Evolutionary conservation across 1,140 invertebrate genomes (phyloP).

Genomic region (Pentalonia nigronervosa): DNA sequence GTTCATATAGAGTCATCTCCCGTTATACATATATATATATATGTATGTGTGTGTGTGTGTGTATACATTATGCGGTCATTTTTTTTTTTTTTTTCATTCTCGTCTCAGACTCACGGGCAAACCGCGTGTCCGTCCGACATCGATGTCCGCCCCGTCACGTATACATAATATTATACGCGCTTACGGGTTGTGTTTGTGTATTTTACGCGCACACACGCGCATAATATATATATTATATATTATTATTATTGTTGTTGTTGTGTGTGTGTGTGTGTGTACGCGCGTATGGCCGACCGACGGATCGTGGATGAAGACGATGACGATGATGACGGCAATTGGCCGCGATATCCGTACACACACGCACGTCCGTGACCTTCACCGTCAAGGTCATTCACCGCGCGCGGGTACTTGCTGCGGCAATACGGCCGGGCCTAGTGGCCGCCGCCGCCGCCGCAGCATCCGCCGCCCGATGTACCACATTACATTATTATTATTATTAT

Average conservation of each 20-base stretch:
- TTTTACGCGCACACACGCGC: background rate
- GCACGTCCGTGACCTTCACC: conserved; percentile 45
- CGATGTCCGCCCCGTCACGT: conserved; percentile 47
- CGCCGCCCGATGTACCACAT: background rate
- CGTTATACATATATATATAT: conserved; percentile 11
- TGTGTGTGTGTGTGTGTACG: background rate
- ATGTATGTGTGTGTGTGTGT: too few relatives aligned
- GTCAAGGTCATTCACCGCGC: conserved; percentile 52
- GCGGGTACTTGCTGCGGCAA: background rate
- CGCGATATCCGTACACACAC: conserved; percentile 49
- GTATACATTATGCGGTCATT: background rate
- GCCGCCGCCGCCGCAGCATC: background rate
- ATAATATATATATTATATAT: background rate
- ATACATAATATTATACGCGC: background rate
- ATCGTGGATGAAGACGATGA: background rate
- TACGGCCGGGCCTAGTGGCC: background rate
- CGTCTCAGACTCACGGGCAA: background rate
- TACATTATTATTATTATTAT: background rate
- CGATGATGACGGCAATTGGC: conserved; percentile 31
- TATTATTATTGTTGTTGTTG: background rate
- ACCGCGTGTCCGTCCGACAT: background rate
- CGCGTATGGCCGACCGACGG: background rate
- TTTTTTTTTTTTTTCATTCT: conserved; percentile 18
- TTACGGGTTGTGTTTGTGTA: background rate
- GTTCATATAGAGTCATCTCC: conserved; percentile 34